Evolutionary conservation across 2,888 invertebrate genomes (phyloP).

Genomic region (Deroplatys truncata): DNA sequence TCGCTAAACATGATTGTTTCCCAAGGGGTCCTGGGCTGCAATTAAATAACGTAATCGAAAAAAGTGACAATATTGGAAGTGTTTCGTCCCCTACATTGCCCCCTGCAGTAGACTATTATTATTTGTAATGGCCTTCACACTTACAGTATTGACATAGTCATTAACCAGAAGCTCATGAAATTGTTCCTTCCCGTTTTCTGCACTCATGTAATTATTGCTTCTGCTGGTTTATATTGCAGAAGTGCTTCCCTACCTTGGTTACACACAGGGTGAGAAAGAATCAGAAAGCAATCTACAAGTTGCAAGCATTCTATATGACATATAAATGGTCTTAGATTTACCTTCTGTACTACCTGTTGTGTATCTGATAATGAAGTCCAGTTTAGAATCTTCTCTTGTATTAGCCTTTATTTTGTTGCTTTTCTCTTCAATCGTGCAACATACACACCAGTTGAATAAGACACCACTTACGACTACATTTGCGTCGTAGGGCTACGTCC

Average conservation of each 20-base stretch:
- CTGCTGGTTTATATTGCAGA: background rate
- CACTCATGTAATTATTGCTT: background rate
- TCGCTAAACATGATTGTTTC: background rate
- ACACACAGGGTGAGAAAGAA: too few relatives aligned
- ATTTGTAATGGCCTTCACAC: background rate
- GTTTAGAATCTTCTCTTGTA: too few relatives aligned
- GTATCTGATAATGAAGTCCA: too few relatives aligned
- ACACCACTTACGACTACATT: too few relatives aligned
- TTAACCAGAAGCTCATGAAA: background rate
- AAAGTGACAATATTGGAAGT: background rate
- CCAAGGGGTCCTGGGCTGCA: background rate
- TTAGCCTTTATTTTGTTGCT: too few relatives aligned
- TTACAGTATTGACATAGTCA: background rate
- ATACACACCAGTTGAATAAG: too few relatives aligned
- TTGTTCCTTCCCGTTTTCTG: background rate
- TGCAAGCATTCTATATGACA: too few relatives aligned
- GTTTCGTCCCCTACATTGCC: background rate
- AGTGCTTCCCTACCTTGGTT: background rate
- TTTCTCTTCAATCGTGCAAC: too few relatives aligned
- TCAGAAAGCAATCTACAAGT: too few relatives aligned
- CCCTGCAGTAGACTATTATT: background rate
- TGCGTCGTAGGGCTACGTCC: too few relatives aligned
- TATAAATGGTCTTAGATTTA: too few relatives aligned
- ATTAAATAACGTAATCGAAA: background rate
- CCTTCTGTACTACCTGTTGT: too few relatives aligned